Conservation (phyloP, 1,140 invertebrate species). For the Patella vulgata region DNA sequence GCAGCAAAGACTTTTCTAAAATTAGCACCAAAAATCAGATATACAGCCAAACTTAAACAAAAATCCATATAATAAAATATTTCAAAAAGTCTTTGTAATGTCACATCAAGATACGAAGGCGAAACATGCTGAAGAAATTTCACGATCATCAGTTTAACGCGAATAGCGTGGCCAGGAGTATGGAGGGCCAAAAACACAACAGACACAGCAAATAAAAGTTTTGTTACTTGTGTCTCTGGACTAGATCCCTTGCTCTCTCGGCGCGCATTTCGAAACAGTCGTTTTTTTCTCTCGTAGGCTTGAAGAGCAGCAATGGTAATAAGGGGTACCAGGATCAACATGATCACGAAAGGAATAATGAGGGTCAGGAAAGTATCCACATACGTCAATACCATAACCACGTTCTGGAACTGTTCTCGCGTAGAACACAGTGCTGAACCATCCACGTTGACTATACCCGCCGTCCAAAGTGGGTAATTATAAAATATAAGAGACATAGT, state of each 20-base stretch:
- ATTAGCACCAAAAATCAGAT: conserved; percentile 21
- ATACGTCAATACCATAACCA: conserved; percentile 22
- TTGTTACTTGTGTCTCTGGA: conserved; percentile 26
- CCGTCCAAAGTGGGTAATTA: conserved; percentile 54
- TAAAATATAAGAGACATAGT: conserved; percentile 42
- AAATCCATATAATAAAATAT: conserved; percentile 31
- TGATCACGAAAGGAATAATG: conserved; percentile 20
- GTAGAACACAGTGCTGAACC: neutral
- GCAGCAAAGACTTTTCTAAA: conserved; percentile 20
- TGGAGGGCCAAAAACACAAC: conserved; percentile 29
- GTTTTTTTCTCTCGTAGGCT: conserved; percentile 22
- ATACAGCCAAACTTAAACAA: conserved; percentile 26
- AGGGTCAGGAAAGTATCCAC: conserved; percentile 31
- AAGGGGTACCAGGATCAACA: conserved; percentile 16
- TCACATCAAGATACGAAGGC: conserved; percentile 13
- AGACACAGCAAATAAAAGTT: conserved; percentile 28
- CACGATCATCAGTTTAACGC: conserved; percentile 26
- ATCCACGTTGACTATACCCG: neutral
- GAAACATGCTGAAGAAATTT: conserved; percentile 1
- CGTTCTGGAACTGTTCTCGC: conserved; percentile 1
- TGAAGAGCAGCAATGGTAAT: conserved; percentile 17
- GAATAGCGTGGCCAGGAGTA: conserved; percentile 30
- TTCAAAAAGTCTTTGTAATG: conserved; percentile 30
- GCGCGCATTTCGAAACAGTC: conserved; percentile 1
- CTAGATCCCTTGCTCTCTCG: conserved; percentile 8